Evolutionary conservation across 1,140 invertebrate genomes (phyloP), one percentile per base, ranked within the genome.

Genomic region (Drosophila sp.): DNA sequence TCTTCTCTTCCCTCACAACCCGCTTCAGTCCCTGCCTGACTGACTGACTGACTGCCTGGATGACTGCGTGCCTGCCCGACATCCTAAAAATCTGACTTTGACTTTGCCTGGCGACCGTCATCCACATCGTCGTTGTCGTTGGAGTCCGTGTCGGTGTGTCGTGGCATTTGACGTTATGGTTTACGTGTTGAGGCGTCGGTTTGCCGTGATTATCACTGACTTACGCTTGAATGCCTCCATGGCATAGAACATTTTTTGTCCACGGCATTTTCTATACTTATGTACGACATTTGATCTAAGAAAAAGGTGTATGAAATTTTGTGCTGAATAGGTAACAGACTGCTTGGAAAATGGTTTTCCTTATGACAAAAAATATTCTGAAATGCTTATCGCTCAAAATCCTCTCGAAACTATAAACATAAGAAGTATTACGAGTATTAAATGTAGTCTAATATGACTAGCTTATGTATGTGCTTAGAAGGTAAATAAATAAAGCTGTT

Each of bases 141-240:
- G 38, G 44, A 71, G 76, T 87, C 84, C 50, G 23, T 27, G 65
- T 65, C 65, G 50, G 58, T 76, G 58, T 76, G 76, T 82, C 84
- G 55, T 72, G 79, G 76, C 84, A 89, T 87, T 89, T 89, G 76
- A 87, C 84, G 66, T 80, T 79, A 75, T 60, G 73, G 72, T 60
- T 57, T 75, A 86, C 83, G 83, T 86, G 83, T 86, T 87, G 83
- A 80, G 79, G 72, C 80, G 73, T 76, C 84, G 83, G 84, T 77
- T 87, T 78, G 84, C 70, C 68, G 70, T 89, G 83, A 87, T 87
- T 87, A 87, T 87, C 84, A 77, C 79, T 76, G 83, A 79, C 80
- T 87, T 80, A 87, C 84, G 84, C 83, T 89, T 87, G 80, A 87
- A 87, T 89, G 83, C 83, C 81, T 80, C 38, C 74, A 61, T 79